These are phyloP conservation scores for Prolemur simus DNA, from an alignment of 2,113 vertebrate genomes.

Conservation along the genomic window DNA sequence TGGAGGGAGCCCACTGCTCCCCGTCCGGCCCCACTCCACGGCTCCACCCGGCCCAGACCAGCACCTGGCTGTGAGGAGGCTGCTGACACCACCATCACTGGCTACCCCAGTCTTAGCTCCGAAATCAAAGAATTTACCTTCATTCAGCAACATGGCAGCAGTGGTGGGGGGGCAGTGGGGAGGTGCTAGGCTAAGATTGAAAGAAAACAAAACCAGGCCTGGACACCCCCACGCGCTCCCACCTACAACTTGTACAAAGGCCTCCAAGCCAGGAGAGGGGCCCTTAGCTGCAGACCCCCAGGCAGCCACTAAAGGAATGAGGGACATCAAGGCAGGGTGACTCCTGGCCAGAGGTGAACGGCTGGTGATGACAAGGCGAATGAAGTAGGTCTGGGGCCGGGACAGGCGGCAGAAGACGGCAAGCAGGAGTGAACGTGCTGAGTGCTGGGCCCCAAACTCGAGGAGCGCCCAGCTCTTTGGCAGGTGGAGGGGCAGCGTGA, in stretches of 20 bases:
- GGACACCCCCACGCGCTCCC: accelerated
- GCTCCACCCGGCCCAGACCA: not conserved
- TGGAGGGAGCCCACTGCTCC: not conserved
- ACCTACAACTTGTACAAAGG: not conserved
- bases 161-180: too few species aligned
- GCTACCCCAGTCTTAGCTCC: not conserved
- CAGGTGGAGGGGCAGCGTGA: too few species aligned
- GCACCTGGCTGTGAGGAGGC: not conserved
- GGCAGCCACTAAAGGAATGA: not conserved
- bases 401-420: not conserved
- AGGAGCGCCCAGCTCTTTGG: not conserved
- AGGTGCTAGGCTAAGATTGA: not conserved
- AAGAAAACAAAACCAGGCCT: not conserved
- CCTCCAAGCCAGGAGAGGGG: not conserved
- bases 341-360: not conserved
- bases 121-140: not conserved
- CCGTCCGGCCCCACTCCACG: accelerated
- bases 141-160: accelerated
- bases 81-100: too few species aligned
- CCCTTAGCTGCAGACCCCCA: not conserved
- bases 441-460: not conserved
- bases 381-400: not conserved
- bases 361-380: not conserved
- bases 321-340: accelerated
- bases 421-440: not conserved